These are phyloP conservation scores for Ooceraea biroi DNA, from an alignment of 1,140 invertebrate genomes.

Conservation along the genomic window DNA sequence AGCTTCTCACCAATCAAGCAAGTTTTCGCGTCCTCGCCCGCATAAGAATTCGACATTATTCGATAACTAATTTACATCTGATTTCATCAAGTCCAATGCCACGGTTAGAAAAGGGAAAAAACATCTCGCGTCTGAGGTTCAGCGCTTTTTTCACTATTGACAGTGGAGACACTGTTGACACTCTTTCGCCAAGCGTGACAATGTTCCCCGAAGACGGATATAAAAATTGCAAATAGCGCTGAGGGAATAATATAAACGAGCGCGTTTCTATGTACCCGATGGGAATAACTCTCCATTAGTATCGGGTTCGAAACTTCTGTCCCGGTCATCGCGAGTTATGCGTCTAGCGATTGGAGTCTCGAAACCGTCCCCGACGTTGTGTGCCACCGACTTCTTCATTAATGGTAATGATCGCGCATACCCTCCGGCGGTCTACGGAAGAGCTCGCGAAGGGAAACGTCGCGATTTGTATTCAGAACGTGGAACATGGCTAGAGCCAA, in stretches of 20 bases:
- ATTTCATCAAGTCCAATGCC: constrained; percentile 10
- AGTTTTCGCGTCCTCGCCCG: not conserved
- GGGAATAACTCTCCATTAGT: constrained; percentile 76
- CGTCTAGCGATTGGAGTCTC: not conserved
- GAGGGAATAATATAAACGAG: constrained; percentile 61
- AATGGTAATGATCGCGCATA: constrained; percentile 82
- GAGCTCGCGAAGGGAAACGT: constrained; percentile 78
- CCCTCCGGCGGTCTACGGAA: constrained; percentile 69
- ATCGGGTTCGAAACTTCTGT: constrained; percentile 75
- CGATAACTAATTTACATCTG: constrained; percentile 59
- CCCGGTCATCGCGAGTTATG: constrained; percentile 52
- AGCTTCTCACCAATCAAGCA: constrained; percentile 30
- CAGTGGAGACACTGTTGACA: not conserved
- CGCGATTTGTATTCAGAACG: constrained; percentile 83
- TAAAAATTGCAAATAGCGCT: constrained; percentile 72
- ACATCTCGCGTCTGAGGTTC: constrained; percentile 13
- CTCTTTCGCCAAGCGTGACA: constrained; percentile 55
- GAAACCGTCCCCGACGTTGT: not conserved
- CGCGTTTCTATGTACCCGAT: constrained; percentile 44
- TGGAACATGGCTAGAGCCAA: constrained; percentile 69
- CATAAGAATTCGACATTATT: constrained; percentile 34
- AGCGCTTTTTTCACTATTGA: constrained; percentile 29
- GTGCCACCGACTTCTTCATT: constrained; percentile 77
- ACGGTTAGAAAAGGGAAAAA: constrained; percentile 14
- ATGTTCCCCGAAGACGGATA: constrained; percentile 37